A percentile compares a stretch with the other conserved stretches of the same genome.
Conservation (phyloP, 2,797 vertebrate species). For the Allobates femoralis region DNA sequence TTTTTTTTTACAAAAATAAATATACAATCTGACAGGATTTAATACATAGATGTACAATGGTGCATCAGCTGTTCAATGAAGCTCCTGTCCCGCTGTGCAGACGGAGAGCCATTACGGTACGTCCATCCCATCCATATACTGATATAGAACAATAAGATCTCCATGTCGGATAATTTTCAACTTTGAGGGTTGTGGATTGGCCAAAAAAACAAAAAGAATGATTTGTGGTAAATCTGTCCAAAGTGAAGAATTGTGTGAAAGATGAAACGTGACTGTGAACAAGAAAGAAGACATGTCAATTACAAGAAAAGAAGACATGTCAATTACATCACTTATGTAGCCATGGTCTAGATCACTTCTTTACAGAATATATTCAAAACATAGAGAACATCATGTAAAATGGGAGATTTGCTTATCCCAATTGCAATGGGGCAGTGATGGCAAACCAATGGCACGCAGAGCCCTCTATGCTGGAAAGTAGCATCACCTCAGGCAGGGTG, state of each 20-base stretch:
- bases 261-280: neutral
- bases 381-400: neutral
- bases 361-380: neutral
- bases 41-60: neutral
- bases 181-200: neutral
- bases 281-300: neutral
- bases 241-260: neutral
- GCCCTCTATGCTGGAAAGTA: no score
- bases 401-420: no score
- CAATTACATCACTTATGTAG: neutral
- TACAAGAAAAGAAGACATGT: neutral
- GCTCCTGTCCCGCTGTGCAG: neutral
- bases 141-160: neutral
- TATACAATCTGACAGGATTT: neutral
- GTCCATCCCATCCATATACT: neutral
- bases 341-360: neutral
- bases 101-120: neutral
- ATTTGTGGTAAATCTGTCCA: neutral
- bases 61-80: neutral
- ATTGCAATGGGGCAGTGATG: no score
- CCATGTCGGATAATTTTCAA: neutral
- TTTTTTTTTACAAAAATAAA: constrained; percentile 1
- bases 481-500: no score
- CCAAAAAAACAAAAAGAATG: neutral
- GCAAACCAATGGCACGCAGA: no score